phyloP scores from a whole-genome alignment of 1,140 invertebrate genomes.

The Eurosta solidaginis region DNA sequence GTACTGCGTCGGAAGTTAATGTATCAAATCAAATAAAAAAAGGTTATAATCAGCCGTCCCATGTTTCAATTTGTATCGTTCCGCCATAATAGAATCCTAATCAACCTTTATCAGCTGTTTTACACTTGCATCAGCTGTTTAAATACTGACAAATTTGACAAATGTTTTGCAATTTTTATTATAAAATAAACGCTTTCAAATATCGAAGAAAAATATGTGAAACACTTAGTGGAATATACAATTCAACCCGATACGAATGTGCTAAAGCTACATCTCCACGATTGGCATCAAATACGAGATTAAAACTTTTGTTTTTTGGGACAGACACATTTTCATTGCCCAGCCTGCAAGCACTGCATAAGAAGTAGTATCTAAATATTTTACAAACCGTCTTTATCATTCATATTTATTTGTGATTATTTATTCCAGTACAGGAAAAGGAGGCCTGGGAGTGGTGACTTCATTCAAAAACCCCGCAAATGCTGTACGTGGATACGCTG shows the following conservation, averaged over 20 bases:
- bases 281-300: slow-evolving; percentile 37
- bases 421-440: neutral
- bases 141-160: neutral
- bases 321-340: slow-evolving; percentile 70
- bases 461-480: slow-evolving; percentile 63
- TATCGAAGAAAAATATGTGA: slow-evolving; percentile 34
- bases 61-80: too few relatives aligned
- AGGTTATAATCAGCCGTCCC: too few relatives aligned
- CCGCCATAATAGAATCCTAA: too few relatives aligned
- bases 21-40: too few relatives aligned
- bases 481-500: slow-evolving; percentile 58
- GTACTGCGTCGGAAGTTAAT: too few relatives aligned
- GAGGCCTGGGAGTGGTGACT: slow-evolving; percentile 66
- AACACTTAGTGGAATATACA: neutral
- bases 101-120: neutral
- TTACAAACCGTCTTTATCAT: neutral
- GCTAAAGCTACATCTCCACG: neutral
- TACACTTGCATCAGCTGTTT: neutral
- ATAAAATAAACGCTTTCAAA: slow-evolving; percentile 34
- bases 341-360: slow-evolving; percentile 64
- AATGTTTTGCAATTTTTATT: neutral
- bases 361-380: slow-evolving; percentile 43
- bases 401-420: neutral
- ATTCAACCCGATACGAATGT: neutral
- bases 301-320: slow-evolving; percentile 72